Evolutionary conservation across 2,888 invertebrate genomes (phyloP).

Genomic region (Eudemis profundana): DNA sequence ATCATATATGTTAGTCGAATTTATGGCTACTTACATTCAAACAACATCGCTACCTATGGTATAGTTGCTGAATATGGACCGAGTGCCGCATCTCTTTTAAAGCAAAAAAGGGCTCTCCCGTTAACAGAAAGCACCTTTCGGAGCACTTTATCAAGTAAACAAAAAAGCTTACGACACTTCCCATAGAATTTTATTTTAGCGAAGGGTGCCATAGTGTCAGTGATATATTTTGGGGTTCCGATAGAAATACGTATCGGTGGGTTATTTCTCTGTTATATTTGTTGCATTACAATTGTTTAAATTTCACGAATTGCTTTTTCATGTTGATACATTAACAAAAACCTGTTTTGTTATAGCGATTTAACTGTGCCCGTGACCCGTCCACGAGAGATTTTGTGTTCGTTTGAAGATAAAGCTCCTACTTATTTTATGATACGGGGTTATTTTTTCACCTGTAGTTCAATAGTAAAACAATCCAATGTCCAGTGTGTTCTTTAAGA

Average conservation of each 20-base stretch:
- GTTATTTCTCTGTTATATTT: constrained; percentile 1
- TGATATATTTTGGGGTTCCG: constrained; percentile 44
- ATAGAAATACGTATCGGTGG: constrained; percentile 15
- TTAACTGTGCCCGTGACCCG: no score
- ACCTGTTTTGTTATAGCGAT: no score
- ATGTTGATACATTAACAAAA: neutral
- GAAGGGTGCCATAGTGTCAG: constrained; percentile 47
- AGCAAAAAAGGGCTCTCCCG: constrained; percentile 44
- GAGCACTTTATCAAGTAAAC: constrained; percentile 53
- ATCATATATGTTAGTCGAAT: no score
- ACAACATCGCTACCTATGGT: neutral
- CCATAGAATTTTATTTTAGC: constrained; percentile 51
- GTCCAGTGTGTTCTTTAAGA: no score
- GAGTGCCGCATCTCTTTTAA: constrained; percentile 17
- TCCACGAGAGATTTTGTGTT: no score
- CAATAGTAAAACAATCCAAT: no score
- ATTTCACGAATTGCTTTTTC: neutral
- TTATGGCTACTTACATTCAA: no score
- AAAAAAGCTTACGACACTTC: constrained; percentile 48
- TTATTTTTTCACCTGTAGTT: no score
- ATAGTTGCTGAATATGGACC: constrained; percentile 11
- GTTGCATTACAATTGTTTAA: neutral
- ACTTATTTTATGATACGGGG: no score
- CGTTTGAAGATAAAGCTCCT: no score
- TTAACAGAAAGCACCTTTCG: constrained; percentile 48